Evolutionary conservation across 2,888 invertebrate species (phyloP).

Genomic region (Scrobipalpa costella): DNA sequence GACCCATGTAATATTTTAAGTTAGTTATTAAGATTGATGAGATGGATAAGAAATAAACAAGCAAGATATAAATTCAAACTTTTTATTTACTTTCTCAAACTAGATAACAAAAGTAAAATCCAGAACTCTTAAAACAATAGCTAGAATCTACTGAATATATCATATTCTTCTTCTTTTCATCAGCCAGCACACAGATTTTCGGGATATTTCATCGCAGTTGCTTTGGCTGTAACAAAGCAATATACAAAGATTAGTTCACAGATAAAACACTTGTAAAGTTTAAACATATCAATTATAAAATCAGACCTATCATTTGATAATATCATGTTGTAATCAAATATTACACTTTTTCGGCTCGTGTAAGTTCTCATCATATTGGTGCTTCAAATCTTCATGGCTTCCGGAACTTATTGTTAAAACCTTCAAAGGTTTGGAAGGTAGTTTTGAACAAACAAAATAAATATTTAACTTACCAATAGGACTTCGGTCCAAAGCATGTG

Average conservation of each 20-base stretch:
- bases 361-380: slow-evolving; percentile 57
- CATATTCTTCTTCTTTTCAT: too few relatives aligned
- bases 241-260: not conserved
- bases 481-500: not conserved
- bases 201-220: too few relatives aligned
- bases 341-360: slow-evolving; percentile 69
- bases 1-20: slow-evolving; percentile 44
- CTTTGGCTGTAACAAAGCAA: not conserved
- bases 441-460: too few relatives aligned
- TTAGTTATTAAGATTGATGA: not conserved
- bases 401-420: not conserved
- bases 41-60: too few relatives aligned
- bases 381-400: not conserved
- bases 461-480: not conserved
- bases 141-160: too few relatives aligned
- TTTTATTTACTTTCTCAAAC: too few relatives aligned
- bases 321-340: slow-evolving; percentile 63
- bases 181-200: too few relatives aligned
- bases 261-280: not conserved
- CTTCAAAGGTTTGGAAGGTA: too few relatives aligned
- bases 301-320: slow-evolving; percentile 74
- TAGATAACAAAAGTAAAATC: too few relatives aligned
- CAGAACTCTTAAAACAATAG: too few relatives aligned
- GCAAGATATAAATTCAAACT: too few relatives aligned
- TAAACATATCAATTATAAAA: slow-evolving; percentile 24